Evolutionary conservation across 1,140 invertebrate genomes (phyloP).

Genomic region (Anthonomus grandis): DNA sequence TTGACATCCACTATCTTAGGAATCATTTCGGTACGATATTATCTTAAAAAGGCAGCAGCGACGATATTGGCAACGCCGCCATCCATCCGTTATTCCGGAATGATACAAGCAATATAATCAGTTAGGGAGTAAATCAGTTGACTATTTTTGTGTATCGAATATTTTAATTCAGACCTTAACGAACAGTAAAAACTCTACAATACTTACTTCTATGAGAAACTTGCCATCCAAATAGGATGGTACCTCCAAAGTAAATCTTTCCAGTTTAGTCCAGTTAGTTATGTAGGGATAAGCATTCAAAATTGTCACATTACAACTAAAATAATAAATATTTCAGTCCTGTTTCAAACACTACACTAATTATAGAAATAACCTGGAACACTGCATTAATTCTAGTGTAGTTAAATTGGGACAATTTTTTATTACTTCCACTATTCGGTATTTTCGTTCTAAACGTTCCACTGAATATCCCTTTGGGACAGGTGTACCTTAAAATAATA

Average conservation of each 20-base stretch:
- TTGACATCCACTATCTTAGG: too few relatives aligned
- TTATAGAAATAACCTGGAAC: conserved; percentile 7
- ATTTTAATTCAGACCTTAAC: too few relatives aligned
- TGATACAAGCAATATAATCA: too few relatives aligned
- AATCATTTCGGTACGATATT: too few relatives aligned
- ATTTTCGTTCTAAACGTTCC: conserved; percentile 1
- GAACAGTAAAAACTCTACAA: too few relatives aligned
- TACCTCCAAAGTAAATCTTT: conserved; percentile 16
- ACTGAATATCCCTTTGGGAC: background rate
- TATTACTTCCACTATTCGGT: conserved; percentile 7
- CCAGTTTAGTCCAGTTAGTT: conserved; percentile 9
- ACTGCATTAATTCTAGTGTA: conserved; percentile 14
- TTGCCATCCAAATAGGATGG: conserved; percentile 12
- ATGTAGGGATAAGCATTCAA: conserved; percentile 17
- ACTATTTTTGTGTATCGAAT: too few relatives aligned
- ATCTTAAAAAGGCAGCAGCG: too few relatives aligned
- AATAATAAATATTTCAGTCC: conserved; percentile 13
- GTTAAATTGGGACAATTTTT: conserved; percentile 12
- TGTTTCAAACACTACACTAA: conserved; percentile 5
- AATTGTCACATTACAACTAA: conserved; percentile 25
- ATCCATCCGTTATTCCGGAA: too few relatives aligned
- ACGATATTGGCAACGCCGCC: too few relatives aligned
- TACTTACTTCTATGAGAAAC: conserved; percentile 24
- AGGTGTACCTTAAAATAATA: background rate
- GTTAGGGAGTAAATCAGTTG: too few relatives aligned